Conservation (phyloP, 2,113 vertebrate species). For the Dasypus novemcinctus region DNA sequence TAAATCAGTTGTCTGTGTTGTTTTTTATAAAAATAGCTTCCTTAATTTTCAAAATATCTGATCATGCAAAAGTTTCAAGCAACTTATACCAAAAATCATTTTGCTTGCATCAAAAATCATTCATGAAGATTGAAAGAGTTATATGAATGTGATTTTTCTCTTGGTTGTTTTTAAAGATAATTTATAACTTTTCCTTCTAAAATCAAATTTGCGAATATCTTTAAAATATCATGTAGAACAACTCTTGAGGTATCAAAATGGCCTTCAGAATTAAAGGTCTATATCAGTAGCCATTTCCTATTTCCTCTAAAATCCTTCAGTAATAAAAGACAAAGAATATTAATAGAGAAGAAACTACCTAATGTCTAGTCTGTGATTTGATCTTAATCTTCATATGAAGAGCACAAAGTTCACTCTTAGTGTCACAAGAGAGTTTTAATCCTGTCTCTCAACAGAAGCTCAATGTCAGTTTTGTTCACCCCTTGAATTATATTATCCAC, state of each 20-base stretch:
- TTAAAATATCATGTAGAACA: background rate
- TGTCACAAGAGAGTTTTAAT: background rate
- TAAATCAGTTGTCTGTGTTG: background rate
- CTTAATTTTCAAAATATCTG: background rate
- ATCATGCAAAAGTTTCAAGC: slow-evolving; percentile 14
- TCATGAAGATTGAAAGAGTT: background rate
- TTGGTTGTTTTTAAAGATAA: background rate
- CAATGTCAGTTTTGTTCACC: slow-evolving; percentile 36
- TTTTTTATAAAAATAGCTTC: background rate
- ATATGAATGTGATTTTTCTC: background rate
- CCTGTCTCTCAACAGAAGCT: background rate
- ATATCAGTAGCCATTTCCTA: background rate
- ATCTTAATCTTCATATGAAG: slow-evolving; percentile 12
- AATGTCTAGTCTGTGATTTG: slow-evolving; percentile 9
- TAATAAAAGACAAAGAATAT: slow-evolving; percentile 1
- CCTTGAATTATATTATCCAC: slow-evolving; percentile 47
- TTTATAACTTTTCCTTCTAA: background rate
- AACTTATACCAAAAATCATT: too few species aligned
- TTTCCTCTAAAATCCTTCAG: background rate
- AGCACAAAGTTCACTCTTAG: background rate
- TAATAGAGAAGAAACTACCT: slow-evolving; percentile 34
- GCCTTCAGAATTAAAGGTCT: background rate
- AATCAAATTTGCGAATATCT: background rate
- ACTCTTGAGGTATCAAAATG: background rate
- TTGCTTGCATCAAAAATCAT: too few species aligned